Percentiles rank a stretch among this genome's conserved stretches.
phyloP scores from a whole-genome alignment of 2,797 vertebrate genomes.

The Lagorchestes hirsutus region DNA sequence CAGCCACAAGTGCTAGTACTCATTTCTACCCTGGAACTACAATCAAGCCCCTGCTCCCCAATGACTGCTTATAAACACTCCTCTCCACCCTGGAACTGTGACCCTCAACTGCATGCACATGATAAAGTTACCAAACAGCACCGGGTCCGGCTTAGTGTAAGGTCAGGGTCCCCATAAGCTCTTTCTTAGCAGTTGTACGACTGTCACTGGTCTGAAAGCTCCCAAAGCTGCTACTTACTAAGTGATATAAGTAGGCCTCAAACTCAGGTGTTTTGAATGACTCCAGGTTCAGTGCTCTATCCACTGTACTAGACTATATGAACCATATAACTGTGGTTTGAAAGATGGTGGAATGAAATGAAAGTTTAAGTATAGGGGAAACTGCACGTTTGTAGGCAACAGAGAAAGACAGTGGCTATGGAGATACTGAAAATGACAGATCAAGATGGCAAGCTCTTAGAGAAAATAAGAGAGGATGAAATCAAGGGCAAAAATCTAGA shows the following conservation, averaged over 20 bases:
- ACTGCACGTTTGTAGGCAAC: not conserved
- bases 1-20: not conserved
- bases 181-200: not conserved
- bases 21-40: not conserved
- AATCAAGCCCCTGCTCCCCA: too few relatives aligned
- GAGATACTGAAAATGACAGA: not conserved
- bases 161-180: not conserved
- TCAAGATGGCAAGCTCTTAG: not conserved
- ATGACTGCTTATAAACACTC: not conserved
- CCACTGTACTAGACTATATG: not conserved
- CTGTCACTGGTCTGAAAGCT: not conserved
- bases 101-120: not conserved
- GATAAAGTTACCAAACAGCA: not conserved
- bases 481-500: not conserved
- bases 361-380: not conserved
- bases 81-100: too few relatives aligned
- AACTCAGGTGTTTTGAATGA: too few relatives aligned
- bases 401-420: not conserved
- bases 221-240: not conserved
- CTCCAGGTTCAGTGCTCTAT: too few relatives aligned
- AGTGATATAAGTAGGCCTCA: not conserved
- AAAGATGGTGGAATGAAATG: not conserved
- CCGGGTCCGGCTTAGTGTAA: too few relatives aligned
- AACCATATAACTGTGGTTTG: not conserved
- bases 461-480: not conserved